phyloP scores from a whole-genome alignment of 2,888 invertebrate species.

The Netelia inedita region DNA sequence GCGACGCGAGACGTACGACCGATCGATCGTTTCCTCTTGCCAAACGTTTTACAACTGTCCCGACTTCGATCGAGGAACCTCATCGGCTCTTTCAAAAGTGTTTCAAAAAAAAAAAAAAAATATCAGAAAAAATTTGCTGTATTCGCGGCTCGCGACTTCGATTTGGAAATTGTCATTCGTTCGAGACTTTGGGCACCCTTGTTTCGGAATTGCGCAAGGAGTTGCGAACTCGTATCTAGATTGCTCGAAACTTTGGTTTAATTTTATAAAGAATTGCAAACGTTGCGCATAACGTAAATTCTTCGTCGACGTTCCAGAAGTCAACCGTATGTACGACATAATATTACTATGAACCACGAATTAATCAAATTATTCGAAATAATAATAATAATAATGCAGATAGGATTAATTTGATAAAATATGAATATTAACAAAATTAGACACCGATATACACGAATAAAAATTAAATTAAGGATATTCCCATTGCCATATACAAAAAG shows the following conservation, averaged over 20 bases:
- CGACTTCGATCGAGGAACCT: conserved; percentile 8
- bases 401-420: too few species aligned
- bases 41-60: conserved; percentile 61
- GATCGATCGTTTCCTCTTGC: conserved; percentile 41
- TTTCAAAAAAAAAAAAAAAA: conserved; percentile 27
- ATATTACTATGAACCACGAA: neutral
- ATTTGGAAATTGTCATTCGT: conserved; percentile 70
- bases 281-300: conserved; percentile 31
- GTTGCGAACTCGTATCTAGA: conserved; percentile 19
- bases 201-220: conserved; percentile 2
- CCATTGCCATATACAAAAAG: too few species aligned
- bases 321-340: neutral
- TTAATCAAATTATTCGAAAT: too few species aligned
- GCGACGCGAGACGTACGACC: conserved; percentile 12
- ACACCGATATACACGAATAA: too few species aligned
- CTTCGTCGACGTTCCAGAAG: conserved; percentile 2
- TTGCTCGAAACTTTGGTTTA: conserved; percentile 15
- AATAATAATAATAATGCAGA: too few species aligned
- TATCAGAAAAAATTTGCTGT: conserved; percentile 45
- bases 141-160: conserved; percentile 45
- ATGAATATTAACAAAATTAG: too few species aligned
- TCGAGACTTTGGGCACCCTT: neutral
- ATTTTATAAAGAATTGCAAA: conserved; percentile 19
- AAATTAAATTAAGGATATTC: too few species aligned
- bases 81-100: conserved; percentile 19